phyloP scores from a whole-genome alignment of 2,113 vertebrate species.

The Echinops telfairi region DNA sequence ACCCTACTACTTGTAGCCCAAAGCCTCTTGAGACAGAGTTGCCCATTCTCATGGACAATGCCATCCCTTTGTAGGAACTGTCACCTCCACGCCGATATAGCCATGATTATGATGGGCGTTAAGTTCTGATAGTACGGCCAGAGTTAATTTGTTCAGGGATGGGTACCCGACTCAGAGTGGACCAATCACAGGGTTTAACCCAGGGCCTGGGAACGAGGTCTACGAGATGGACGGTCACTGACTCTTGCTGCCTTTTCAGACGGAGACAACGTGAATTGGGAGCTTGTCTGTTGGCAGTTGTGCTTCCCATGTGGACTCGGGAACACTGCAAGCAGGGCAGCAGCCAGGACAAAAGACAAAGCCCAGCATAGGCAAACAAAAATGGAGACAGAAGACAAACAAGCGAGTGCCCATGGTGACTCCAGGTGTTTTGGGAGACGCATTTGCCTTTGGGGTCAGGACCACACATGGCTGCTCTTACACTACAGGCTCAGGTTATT shows the following conservation, averaged over 20 bases:
- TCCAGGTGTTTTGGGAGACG: constrained; percentile 2
- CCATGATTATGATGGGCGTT: background rate
- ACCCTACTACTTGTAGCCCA: background rate
- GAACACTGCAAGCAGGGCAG: background rate
- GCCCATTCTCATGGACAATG: background rate
- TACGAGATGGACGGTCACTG: background rate
- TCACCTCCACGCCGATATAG: background rate
- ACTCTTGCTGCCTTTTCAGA: background rate
- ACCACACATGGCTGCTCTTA: background rate
- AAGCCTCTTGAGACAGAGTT: background rate
- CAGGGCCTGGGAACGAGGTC: background rate
- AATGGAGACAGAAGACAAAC: background rate
- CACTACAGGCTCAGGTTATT: background rate
- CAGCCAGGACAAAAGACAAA: background rate
- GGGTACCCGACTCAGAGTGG: background rate
- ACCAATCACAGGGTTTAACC: background rate
- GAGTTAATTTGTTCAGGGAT: background rate
- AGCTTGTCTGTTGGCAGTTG: background rate
- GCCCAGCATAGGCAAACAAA: background rate
- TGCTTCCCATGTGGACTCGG: background rate
- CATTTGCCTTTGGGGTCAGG: background rate
- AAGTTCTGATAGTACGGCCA: background rate
- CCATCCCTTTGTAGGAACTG: background rate
- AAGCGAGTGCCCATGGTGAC: background rate
- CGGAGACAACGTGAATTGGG: background rate